A percentile compares a stretch with the other conserved stretches of the same genome.
phyloP scores from a whole-genome alignment of 2,113 vertebrate genomes.

The Nothocercus julius region DNA sequence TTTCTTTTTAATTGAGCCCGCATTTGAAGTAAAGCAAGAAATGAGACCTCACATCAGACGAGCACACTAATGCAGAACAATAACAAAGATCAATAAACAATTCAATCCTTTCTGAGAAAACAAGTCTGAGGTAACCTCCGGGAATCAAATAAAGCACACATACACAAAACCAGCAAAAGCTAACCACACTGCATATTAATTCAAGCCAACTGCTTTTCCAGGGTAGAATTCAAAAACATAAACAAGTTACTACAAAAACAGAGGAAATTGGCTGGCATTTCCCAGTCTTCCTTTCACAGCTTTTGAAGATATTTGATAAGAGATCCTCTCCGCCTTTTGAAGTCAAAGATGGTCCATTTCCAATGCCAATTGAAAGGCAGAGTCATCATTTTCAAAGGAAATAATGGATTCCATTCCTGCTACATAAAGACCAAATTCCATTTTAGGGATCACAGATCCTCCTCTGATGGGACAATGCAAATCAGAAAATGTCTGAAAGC shows the following conservation, averaged over 20 bases:
- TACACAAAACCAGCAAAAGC: neutral
- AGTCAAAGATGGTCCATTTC: slow-evolving; percentile 4
- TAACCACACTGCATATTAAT: neutral
- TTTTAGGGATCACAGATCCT: neutral
- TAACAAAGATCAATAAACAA: slow-evolving; percentile 23
- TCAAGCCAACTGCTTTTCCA: slow-evolving; percentile 23
- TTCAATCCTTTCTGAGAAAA: slow-evolving; percentile 33
- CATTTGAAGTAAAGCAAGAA: neutral
- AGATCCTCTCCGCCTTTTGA: slow-evolving; percentile 39
- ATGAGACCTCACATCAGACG: neutral
- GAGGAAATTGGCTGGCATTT: slow-evolving; percentile 60
- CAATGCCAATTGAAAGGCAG: neutral
- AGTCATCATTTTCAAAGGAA: slow-evolving; percentile 15
- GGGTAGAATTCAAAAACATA: neutral
- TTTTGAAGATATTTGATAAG: slow-evolving; percentile 66
- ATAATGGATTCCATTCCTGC: neutral
- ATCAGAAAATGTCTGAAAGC: neutral
- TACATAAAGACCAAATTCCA: neutral
- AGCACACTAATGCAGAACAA: neutral
- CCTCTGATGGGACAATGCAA: neutral
- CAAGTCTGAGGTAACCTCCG: neutral
- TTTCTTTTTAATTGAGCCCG: neutral
- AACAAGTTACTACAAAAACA: slow-evolving; percentile 41
- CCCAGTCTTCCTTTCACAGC: slow-evolving; percentile 50
- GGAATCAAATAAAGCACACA: slow-evolving; percentile 23